A percentile compares a stretch with the other conserved stretches of the same genome.
Evolutionary conservation across 2,888 invertebrate genomes (phyloP).

Genomic region (Callyntrura sp.): DNA sequence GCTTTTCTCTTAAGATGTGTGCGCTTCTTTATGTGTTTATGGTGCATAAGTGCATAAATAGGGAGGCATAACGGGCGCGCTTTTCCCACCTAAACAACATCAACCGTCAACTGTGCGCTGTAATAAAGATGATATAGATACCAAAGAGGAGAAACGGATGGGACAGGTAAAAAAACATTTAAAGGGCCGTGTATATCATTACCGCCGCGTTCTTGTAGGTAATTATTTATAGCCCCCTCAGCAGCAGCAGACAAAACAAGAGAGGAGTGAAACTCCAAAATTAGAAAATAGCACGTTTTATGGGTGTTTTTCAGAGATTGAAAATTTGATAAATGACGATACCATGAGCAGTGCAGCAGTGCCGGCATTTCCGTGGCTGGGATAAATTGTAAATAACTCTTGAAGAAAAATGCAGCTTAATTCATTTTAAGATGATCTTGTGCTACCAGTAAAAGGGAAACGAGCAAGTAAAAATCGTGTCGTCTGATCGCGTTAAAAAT

Average conservation of each 20-base stretch:
- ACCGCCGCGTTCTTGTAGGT: not conserved
- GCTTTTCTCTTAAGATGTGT: not conserved
- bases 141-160: too few relatives aligned
- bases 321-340: constrained; percentile 37
- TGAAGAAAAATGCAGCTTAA: not conserved
- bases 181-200: not conserved
- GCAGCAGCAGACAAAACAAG: constrained; percentile 6
- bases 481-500: constrained; percentile 21
- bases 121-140: too few relatives aligned
- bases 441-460: not conserved
- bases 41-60: not conserved
- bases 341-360: too few relatives aligned
- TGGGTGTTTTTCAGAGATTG: constrained; percentile 27
- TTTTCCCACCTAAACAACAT: not conserved
- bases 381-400: too few relatives aligned
- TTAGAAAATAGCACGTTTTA: constrained; percentile 63
- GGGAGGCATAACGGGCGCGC: not conserved
- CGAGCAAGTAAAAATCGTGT: constrained; percentile 20
- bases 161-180: too few relatives aligned
- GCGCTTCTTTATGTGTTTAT: too few relatives aligned
- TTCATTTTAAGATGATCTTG: not conserved
- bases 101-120: not conserved
- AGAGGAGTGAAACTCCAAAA: constrained; percentile 39
- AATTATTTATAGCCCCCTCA: constrained; percentile 50
- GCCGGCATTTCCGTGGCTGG: not conserved